Evolutionary conservation across 2,113 vertebrate species (phyloP).

Genomic region (Hystrix cristata): DNA sequence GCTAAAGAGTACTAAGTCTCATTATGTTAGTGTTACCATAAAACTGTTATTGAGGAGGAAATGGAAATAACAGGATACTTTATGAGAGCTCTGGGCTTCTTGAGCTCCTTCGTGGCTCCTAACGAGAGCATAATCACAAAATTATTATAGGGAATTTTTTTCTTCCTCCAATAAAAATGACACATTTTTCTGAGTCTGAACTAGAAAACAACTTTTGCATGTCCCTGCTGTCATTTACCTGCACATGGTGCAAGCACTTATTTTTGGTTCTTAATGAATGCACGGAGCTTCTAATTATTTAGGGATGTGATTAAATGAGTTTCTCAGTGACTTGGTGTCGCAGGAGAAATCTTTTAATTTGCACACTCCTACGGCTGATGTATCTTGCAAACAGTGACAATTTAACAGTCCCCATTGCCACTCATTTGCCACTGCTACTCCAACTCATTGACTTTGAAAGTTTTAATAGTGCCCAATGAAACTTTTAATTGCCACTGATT

Average conservation of each 20-base stretch:
- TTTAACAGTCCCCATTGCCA: constrained; percentile 81
- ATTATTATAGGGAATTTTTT: constrained; percentile 79
- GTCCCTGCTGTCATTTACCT: constrained; percentile 83
- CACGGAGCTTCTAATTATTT: constrained; percentile 82
- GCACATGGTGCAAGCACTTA: constrained; percentile 78
- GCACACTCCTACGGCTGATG: constrained; percentile 72
- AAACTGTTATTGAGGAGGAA: constrained; percentile 76
- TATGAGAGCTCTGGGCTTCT: constrained; percentile 78
- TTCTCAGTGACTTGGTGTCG: constrained; percentile 77
- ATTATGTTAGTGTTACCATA: constrained; percentile 84
- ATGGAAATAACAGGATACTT: constrained; percentile 78
- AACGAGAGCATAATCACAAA: constrained; percentile 80
- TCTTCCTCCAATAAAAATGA: constrained; percentile 82
- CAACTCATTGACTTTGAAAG: constrained; percentile 82
- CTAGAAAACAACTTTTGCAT: constrained; percentile 80
- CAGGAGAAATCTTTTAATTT: constrained; percentile 85
- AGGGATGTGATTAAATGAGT: constrained; percentile 84
- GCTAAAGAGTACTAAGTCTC: constrained; percentile 69
- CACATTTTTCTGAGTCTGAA: constrained; percentile 78
- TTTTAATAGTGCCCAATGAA: constrained; percentile 82
- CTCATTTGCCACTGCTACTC: constrained; percentile 76
- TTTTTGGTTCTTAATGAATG: constrained; percentile 83
- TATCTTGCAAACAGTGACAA: constrained; percentile 76
- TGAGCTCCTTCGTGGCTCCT: constrained; percentile 69
- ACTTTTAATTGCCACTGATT: constrained; percentile 82